Conservation (phyloP, 37 sponge, comb jelly and placozoan species). For the Beroe ovata region DNA sequence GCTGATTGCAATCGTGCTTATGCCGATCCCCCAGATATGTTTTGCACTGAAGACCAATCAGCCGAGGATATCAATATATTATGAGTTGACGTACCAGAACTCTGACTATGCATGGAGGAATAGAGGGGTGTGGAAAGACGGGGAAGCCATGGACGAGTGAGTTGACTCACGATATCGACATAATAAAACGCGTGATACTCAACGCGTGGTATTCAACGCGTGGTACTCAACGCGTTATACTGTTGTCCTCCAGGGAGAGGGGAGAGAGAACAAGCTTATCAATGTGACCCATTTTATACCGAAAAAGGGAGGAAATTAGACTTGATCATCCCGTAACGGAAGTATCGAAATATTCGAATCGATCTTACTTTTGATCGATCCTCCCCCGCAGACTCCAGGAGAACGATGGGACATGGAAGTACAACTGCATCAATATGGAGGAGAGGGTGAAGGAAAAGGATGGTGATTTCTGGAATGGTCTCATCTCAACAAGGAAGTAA, state of each 20-base stretch:
- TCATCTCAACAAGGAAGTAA: background rate
- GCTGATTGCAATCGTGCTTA: background rate
- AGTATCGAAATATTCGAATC: too few species aligned
- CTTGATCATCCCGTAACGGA: too few species aligned
- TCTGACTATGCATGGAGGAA: background rate
- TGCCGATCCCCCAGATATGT: conserved; percentile 39
- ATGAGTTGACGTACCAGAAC: conserved; percentile 12
- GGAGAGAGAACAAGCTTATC: too few species aligned
- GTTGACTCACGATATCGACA: background rate
- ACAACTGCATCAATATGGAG: conserved; percentile 29
- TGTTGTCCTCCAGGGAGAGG: too few species aligned
- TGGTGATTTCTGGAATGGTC: background rate
- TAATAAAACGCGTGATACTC: background rate
- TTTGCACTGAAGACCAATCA: conserved; percentile 53
- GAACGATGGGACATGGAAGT: conserved; percentile 55
- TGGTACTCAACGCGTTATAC: too few species aligned
- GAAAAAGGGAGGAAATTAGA: too few species aligned
- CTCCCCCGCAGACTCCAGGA: background rate
- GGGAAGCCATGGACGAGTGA: background rate
- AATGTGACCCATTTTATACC: background rate
- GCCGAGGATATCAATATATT: conserved; percentile 6
- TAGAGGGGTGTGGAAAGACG: background rate
- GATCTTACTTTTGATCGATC: background rate
- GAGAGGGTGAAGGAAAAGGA: conserved; percentile 31
- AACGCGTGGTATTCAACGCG: too few species aligned